Conservation (phyloP, 1,140 invertebrate genomes). For the Cheumatopsyche charites region DNA sequence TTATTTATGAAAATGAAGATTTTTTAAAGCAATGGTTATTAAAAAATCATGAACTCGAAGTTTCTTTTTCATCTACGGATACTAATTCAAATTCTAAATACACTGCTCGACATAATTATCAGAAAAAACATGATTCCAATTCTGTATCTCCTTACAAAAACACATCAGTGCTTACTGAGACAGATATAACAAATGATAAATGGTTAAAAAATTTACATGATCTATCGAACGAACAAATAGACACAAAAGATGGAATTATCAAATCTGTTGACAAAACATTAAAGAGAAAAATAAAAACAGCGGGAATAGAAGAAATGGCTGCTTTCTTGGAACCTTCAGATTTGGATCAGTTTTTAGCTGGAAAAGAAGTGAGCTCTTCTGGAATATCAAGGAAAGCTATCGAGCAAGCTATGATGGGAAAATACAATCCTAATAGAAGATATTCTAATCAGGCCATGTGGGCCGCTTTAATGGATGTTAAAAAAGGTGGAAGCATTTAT, state of each 20-base stretch:
- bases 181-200: background rate
- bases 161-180: background rate
- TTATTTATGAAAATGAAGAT: constrained; percentile 53
- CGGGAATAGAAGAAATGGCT: constrained; percentile 56
- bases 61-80: constrained; percentile 49
- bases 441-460: constrained; percentile 49
- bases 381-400: constrained; percentile 58
- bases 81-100: background rate
- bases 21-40: constrained; percentile 60
- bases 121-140: background rate
- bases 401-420: constrained; percentile 61
- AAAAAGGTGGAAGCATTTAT: constrained; percentile 62
- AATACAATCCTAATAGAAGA: constrained; percentile 59
- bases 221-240: background rate
- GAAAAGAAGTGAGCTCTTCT: constrained; percentile 59
- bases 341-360: constrained; percentile 59
- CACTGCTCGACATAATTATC: background rate
- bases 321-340: constrained; percentile 59
- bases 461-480: constrained; percentile 60
- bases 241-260: constrained; percentile 9
- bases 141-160: background rate
- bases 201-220: constrained; percentile 13
- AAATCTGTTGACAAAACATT: constrained; percentile 30
- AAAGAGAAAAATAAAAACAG: constrained; percentile 34
- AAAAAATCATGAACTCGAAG: constrained; percentile 59